Evolutionary conservation across 2,888 invertebrate species (phyloP), one percentile per base, ranked within the genome.

Genomic region (Eurois occulta): DNA sequence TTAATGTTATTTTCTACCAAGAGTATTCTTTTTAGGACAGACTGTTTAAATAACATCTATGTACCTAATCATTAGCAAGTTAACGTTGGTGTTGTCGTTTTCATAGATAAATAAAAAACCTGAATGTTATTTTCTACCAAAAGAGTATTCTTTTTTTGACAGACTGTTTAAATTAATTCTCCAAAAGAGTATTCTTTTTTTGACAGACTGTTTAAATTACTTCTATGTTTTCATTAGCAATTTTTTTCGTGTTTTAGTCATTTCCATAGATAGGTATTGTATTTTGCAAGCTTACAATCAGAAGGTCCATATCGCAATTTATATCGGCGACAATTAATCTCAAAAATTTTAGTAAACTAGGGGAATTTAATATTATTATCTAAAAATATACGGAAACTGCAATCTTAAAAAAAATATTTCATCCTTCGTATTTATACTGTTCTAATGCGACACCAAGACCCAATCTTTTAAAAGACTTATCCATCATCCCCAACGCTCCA

Each of bases 1-100:
- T 0, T 7, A 38, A 21, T 21, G 10, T 58, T 58, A 65, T 72
- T 65, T 80, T 80, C 41, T 48, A 41, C 41, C 16, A 60, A 38
- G n/a, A 58, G 41, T 52, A 8, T 2, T 21, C 16, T 41, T 48
- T 60, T 64, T 41, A 46, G 5, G 4, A 16, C 6, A 24, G 55
- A 46, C 80, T 3, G 46, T 21, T 35, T 21, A 11, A 69, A 55
- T 52, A 11, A 70, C 18, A 28, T 60, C 21, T 32, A 8, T 72
- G 18, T 41, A n/a, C n/a, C n/a, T n/a, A 55, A 52, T 35, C 6
- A 21, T 38, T 38, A 13, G 5, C 3, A 67, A 48, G 5, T 32
- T 35, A 21, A 35, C 2, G n/a, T 43, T 32, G 5, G 18, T 32
- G n/a, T 55, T 6, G 13, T 38, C 4, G 18, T 28, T 43, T 43